These are phyloP conservation scores for Acrocephalus scirpaceus DNA, from an alignment of 2,797 vertebrate genomes.

Conservation along the genomic window DNA sequence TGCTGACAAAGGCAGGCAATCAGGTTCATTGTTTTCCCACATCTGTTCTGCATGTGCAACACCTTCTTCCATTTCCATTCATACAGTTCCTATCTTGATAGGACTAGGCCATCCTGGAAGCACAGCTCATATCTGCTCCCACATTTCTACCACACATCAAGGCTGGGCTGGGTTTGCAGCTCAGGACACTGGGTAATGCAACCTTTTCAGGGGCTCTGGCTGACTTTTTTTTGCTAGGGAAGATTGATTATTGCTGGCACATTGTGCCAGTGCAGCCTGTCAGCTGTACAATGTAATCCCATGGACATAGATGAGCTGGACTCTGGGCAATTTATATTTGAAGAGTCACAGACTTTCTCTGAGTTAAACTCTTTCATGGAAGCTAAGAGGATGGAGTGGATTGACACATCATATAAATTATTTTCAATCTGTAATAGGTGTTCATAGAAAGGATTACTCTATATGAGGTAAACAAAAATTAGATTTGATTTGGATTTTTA, in stretches of 20 bases:
- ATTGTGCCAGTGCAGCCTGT: not conserved
- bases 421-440: not conserved
- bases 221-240: not conserved
- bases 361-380: not conserved
- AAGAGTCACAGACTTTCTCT: not conserved
- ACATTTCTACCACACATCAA: not conserved
- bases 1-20: not conserved
- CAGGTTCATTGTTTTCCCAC: not conserved
- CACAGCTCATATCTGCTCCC: not conserved
- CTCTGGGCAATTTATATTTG: not conserved
- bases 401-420: not conserved
- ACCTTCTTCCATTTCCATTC: not conserved
- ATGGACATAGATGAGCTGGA: not conserved
- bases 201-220: fast-evolving
- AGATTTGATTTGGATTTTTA: not conserved
- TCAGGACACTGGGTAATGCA: not conserved
- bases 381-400: not conserved
- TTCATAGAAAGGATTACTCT: not conserved
- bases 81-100: not conserved
- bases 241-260: not conserved
- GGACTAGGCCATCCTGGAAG: no score
- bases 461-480: not conserved
- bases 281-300: not conserved
- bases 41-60: fast-evolving
- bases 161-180: not conserved